Base-by-base conservation (phyloP, 2,888 invertebrate species). In the Nephrotoma flavescens region DNA sequence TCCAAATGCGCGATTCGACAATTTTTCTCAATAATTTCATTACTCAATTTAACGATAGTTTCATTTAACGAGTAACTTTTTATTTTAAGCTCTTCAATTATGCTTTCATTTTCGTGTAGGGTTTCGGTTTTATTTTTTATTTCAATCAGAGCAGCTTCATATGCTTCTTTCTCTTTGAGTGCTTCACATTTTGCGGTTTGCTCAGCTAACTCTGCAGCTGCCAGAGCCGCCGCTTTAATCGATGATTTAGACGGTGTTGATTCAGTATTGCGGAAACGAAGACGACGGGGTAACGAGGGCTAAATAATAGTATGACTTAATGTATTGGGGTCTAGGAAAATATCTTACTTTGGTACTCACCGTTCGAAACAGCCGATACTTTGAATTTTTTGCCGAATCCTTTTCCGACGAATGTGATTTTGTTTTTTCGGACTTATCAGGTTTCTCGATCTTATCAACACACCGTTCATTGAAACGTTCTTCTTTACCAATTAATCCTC, bases 91-190 rank as follows among this genome's bases (percentile, higher is more conserved):
- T 92, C 92, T 88, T 93, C 93, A 71, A 93, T 89, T 88, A 93
- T 93, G 86, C 91, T 92, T 0, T 91, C 89, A 87, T 93, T 90
- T 87, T 92, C 93, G 88, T 91, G 91, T 85, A 93, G 92, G 47
- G 91, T 91, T 86, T 91, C 91, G 88, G 92, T 93, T 90, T 93
- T 93, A 88, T 92, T 92, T 87, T 92, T 92, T 87, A 93, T 93
- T 89, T 93, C 93, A 31, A 93, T 92, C 87, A 91, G 90, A 7
- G 88, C 88, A 6, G 88, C 87, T 41, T 88, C 87, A 71, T 92
- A 89, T 0, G 91, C 91, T 88, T 91, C 92, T 89, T 93, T 93
- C 87, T 93, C 93, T 88, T 92, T 91, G n/a, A 93, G 88, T 11
- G 90, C 91, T 86, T 93, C 93, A 86, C 91, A 91, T 86, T 90